Evolutionary conservation across 2,797 vertebrate species (phyloP), one percentile per base, ranked within the genome.

Genomic region (Halcyon leucocephala): DNA sequence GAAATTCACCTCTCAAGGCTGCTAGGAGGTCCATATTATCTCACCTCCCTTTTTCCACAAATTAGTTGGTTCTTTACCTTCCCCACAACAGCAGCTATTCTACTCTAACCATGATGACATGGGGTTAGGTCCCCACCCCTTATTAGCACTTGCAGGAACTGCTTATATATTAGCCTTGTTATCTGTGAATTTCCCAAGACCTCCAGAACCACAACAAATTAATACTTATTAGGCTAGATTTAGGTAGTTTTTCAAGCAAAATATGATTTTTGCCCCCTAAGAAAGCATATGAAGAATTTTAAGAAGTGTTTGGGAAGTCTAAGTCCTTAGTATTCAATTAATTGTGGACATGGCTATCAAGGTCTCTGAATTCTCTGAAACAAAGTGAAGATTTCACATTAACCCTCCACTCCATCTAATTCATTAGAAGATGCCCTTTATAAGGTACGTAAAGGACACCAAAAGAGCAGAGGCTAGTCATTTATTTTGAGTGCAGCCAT

Each of bases 11-110:
- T 44, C 11, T 10, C 4, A 14, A 86, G 19, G 54, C 14, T 74
- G 14, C n/a, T 62, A 10, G 7, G 21, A 71, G 33, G 31, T 48
- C 69, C 14, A 69, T 7, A 8, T 72, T 65, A 72, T 17, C 25
- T 44, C 2, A 2, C 7, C 8, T 46, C 29, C 10, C 5, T 28
- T 31, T 10, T 66, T 73, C 25, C 20, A 39, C 41, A 48, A 35
- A 87, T 37, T n/a, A 39, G 11, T 9, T 46, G 6, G 16, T 41
- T 62, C 39, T 17, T 52, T n/a, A 80, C 25, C 24, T 72, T 55
- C 0, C 1, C 41, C 33, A 66, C 22, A 92, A 3, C 3, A 14
- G 31, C 10, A 54, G 5, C 51, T 76, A 66, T 0, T 0, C 14
- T 22, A 41, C 8, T 64, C 5, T 8, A 79, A 52, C 31, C 3